A percentile compares a stretch with the other conserved stretches of the same genome.
phyloP scores from a whole-genome alignment of 2,888 invertebrate genomes.

The Gandaritis pyraliata region DNA sequence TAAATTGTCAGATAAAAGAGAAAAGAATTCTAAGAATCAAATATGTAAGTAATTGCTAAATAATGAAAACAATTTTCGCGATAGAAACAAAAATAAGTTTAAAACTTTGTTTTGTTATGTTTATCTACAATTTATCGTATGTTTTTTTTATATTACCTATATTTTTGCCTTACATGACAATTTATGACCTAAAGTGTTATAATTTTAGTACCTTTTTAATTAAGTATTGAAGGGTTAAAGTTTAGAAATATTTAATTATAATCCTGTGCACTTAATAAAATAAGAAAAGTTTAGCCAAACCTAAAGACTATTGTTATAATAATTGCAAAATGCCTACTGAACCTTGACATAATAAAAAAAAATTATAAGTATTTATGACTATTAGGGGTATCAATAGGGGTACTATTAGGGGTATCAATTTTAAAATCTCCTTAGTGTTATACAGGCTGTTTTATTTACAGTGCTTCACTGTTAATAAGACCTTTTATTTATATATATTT shows the following conservation, averaged over 20 bases:
- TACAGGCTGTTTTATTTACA: too few relatives aligned
- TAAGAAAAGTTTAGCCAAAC: conserved; percentile 47
- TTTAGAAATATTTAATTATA: neutral
- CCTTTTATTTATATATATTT: too few relatives aligned
- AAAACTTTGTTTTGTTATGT: too few relatives aligned
- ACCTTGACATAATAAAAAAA: neutral
- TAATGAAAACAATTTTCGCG: too few relatives aligned
- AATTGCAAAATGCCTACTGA: conserved; percentile 14
- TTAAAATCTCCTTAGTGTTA: too few relatives aligned
- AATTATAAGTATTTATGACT: conserved; percentile 11
- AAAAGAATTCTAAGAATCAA: too few relatives aligned
- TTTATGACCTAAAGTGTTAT: neutral
- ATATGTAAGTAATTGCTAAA: too few relatives aligned
- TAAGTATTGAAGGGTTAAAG: neutral
- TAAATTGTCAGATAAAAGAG: too few relatives aligned
- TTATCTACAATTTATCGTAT: neutral
- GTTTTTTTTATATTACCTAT: neutral
- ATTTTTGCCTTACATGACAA: neutral
- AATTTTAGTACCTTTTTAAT: neutral
- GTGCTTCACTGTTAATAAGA: too few relatives aligned
- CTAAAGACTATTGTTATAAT: conserved; percentile 40
- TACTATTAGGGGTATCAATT: too few relatives aligned
- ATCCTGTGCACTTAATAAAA: conserved; percentile 38
- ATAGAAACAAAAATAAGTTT: too few relatives aligned
- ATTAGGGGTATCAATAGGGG: too few relatives aligned